Percentiles rank a stretch among this genome's conserved stretches.
These are phyloP conservation scores for Ips nitidus DNA, from an alignment of 1,140 invertebrate genomes.

Conservation along the genomic window DNA sequence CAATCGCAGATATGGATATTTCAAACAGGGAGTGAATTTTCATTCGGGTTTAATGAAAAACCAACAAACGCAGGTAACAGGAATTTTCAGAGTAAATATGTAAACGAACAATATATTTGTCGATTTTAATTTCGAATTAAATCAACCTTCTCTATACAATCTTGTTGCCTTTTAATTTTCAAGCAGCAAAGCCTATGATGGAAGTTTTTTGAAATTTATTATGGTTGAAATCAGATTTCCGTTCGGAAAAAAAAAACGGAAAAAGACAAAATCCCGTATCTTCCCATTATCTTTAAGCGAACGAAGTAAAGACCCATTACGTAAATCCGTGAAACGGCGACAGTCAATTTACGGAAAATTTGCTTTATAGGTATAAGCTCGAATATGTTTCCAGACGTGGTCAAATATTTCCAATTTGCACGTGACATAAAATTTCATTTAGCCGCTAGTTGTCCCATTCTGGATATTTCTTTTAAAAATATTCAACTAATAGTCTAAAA, in stretches of 20 bases:
- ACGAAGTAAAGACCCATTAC: conserved; percentile 21
- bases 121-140: conserved; percentile 2
- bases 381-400: neutral
- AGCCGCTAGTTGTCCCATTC: too few relatives aligned
- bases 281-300: conserved; percentile 18
- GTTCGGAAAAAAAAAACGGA: neutral
- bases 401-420: conserved; percentile 8
- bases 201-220: too few relatives aligned
- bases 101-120: conserved; percentile 4
- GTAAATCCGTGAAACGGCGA: conserved; percentile 17
- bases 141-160: neutral
- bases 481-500: too few relatives aligned
- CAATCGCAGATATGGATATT: too few relatives aligned
- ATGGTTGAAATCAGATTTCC: neutral
- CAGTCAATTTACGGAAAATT: conserved; percentile 22
- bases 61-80: neutral
- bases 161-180: conserved; percentile 1
- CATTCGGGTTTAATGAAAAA: neutral
- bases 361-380: conserved; percentile 11
- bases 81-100: conserved; percentile 4
- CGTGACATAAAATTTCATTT: neutral
- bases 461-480: too few relatives aligned
- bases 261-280: conserved; percentile 11
- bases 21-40: neutral
- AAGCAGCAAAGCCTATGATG: too few relatives aligned